Base-by-base conservation (phyloP, 1,140 invertebrate genomes). In the Platorchestia sp. region DNA sequence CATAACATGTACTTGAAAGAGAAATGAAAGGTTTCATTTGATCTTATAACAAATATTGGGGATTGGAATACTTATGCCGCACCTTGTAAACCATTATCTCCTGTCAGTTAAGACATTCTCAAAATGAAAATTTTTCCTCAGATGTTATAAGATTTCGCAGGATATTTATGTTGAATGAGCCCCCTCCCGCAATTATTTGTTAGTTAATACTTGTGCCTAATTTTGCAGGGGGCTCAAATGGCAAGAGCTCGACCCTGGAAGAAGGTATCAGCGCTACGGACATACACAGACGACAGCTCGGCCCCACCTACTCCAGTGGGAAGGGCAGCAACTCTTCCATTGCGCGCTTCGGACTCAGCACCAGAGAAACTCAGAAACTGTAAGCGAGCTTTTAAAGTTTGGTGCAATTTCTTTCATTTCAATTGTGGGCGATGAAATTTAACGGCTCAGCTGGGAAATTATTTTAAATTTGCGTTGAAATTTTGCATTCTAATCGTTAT, bases 321-420 rank as follows among this genome's bases (percentile, higher is more conserved):
- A 93, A 47, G 91, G 91, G 91, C 45, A 93, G 91, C 91, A 93
- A 93, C 45, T 93, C 91, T 10, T 93, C 91, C 91, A 93, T 93
- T 44, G 91, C 91, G 27, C 91, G 91, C 43, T 93, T 93, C 45
- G 91, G 91, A 14, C 91, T 93, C 7, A 93, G 91, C 45, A 45
- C 91, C 0, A 45, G 91, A 47, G 91, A 93, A 36, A 93, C 91
- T 0, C 91, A 45, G 45, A 93, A 93, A 36, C 91, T 93, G 91
- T 93, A 47, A 93, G 45, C 16, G n/a, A 42, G 5, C 43, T 89
- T 42, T 1, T 6, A 51, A 36, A 75, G 27, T 36, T 75, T 36
- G 10, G 1, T 75, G 27, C 36, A 10, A 3, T 75, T 75, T 75
- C 59, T 75, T 36, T n/a, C n/a, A n/a, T n/a, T n/a, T n/a, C n/a